Percentiles rank a stretch among this genome's conserved stretches.
These are phyloP conservation scores for Rhogogaster chlorosoma DNA, from an alignment of 2,888 invertebrate species.

Conservation along the genomic window DNA sequence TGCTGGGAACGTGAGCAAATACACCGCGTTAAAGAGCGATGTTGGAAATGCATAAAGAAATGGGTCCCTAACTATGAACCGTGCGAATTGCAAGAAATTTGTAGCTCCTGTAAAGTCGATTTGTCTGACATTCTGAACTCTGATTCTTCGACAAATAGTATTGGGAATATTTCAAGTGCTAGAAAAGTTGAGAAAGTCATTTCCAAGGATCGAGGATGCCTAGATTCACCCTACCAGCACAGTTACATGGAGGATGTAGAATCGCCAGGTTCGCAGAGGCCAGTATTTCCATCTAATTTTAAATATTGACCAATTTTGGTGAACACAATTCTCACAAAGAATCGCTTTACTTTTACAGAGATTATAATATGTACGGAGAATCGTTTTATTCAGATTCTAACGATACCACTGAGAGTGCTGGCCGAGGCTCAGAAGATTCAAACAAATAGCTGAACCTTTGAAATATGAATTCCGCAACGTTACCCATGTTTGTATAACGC, in stretches of 20 bases:
- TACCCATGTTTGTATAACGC: not conserved
- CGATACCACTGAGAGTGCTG: not conserved
- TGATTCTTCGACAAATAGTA: conserved; percentile 11
- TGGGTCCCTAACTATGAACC: conserved; percentile 45
- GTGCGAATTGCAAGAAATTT: conserved; percentile 37
- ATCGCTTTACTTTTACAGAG: not conserved
- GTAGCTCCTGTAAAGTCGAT: conserved; percentile 43
- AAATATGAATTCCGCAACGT: not conserved
- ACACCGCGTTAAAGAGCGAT: conserved; percentile 41
- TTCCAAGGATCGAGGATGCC: not conserved
- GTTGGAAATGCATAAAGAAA: conserved; percentile 50
- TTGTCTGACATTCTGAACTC: conserved; percentile 22
- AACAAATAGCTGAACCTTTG: not conserved
- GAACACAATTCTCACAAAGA: not conserved
- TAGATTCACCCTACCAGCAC: not conserved
- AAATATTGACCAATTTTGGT: not conserved
- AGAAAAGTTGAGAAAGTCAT: not conserved
- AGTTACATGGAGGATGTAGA: not conserved
- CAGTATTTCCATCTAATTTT: not conserved
- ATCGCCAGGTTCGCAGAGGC: conserved; percentile 2
- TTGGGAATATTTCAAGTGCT: conserved; percentile 1
- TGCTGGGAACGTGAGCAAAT: conserved; percentile 41
- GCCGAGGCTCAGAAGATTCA: not conserved
- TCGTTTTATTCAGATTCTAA: not conserved
- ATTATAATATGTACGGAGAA: not conserved